These are phyloP conservation scores for Drosophila hydei DNA, from an alignment of 1,140 invertebrate species.

Conservation along the genomic window DNA sequence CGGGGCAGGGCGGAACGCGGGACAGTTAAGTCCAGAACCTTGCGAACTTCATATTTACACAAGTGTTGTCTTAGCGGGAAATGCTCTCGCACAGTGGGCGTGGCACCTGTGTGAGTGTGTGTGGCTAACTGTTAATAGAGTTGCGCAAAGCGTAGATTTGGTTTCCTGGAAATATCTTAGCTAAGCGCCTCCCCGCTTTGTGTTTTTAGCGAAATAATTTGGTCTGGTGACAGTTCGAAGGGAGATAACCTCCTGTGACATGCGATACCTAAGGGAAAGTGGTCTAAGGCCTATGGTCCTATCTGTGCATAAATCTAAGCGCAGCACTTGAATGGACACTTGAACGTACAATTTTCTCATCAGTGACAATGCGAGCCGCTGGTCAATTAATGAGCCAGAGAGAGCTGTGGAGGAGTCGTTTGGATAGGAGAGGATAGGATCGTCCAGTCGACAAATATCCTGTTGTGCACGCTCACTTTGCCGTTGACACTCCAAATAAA, in stretches of 20 bases:
- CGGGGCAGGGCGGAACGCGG: constrained; percentile 30
- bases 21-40: constrained; percentile 41
- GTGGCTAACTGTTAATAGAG: constrained; percentile 54
- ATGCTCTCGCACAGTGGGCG: constrained; percentile 44
- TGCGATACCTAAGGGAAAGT: constrained; percentile 71
- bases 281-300: constrained; percentile 45
- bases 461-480: constrained; percentile 60
- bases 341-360: constrained; percentile 75
- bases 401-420: not conserved
- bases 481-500: constrained; percentile 80
- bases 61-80: constrained; percentile 76
- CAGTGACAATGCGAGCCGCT: constrained; percentile 64
- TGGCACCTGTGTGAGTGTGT: constrained; percentile 60
- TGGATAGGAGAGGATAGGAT: constrained; percentile 5
- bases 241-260: constrained; percentile 47
- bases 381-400: constrained; percentile 71
- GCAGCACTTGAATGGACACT: constrained; percentile 73
- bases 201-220: constrained; percentile 52
- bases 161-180: constrained; percentile 41
- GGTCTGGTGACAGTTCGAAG: constrained; percentile 54
- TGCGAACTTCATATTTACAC: constrained; percentile 60
- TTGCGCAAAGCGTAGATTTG: constrained; percentile 34
- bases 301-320: constrained; percentile 68
- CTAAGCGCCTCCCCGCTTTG: constrained; percentile 47
- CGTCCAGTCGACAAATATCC: constrained; percentile 57